These are phyloP conservation scores for Gephyroberyx darwinii DNA, from an alignment of 2,797 vertebrate genomes.

Conservation along the genomic window DNA sequence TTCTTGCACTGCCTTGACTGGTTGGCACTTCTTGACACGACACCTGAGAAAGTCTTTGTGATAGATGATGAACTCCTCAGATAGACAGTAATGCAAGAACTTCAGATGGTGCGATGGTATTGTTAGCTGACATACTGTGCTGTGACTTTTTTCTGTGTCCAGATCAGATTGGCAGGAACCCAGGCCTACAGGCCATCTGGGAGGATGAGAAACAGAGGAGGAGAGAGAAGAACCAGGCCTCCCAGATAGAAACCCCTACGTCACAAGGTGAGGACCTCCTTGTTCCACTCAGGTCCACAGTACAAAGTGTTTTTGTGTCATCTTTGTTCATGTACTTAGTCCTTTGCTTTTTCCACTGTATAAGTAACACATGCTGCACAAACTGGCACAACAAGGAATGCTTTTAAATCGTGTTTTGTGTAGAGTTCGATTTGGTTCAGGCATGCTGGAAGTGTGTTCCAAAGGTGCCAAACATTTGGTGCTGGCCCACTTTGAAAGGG, in stretches of 20 bases:
- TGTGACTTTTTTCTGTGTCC: conserved; percentile 51
- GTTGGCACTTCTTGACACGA: conserved; percentile 1
- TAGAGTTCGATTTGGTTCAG: background rate
- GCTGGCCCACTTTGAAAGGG: background rate
- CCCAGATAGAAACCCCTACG: conserved; percentile 87
- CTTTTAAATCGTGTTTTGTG: background rate
- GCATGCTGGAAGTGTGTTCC: background rate
- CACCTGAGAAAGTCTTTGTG: background rate
- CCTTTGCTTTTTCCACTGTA: no score
- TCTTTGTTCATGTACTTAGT: background rate
- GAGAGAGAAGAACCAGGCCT: conserved; percentile 87
- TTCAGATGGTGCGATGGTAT: background rate
- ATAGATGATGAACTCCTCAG: background rate
- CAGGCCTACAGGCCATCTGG: conserved; percentile 97
- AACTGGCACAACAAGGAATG: background rate
- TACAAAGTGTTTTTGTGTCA: background rate
- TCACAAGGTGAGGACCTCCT: conserved; percentile 87
- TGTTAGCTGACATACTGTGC: conserved; percentile 18
- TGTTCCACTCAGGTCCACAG: background rate
- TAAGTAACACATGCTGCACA: no score
- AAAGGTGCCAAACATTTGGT: no score
- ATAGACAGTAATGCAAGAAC: background rate
- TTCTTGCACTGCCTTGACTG: background rate
- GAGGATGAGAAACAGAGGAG: conserved; percentile 96
- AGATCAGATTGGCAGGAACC: conserved; percentile 95